phyloP scores from a whole-genome alignment of 1,140 invertebrate genomes.

The Elymnias hypermnestra region DNA sequence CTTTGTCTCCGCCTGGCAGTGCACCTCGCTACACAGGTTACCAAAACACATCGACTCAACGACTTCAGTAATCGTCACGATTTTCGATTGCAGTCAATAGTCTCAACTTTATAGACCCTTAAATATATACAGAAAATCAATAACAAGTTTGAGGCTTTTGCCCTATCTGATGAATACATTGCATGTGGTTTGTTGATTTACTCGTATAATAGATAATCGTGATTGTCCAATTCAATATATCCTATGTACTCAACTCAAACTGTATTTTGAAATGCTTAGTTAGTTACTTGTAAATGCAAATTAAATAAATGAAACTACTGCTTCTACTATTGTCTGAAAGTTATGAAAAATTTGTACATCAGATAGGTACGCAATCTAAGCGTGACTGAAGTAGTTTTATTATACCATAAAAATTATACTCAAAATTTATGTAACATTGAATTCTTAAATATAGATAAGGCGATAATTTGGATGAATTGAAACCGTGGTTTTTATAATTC shows the following conservation, averaged over 20 bases:
- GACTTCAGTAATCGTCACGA: slow-evolving; percentile 19
- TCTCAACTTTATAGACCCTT: neutral
- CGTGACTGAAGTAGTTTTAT: neutral
- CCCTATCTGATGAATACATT: neutral
- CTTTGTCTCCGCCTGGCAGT: slow-evolving; percentile 83
- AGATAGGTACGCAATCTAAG: neutral
- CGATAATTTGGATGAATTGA: neutral
- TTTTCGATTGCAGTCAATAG: neutral
- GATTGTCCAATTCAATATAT: too few relatives aligned
- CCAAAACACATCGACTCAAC: slow-evolving; percentile 7
- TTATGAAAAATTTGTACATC: too few relatives aligned
- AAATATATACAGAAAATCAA: neutral
- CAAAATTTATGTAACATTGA: slow-evolving; percentile 1
- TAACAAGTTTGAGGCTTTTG: neutral
- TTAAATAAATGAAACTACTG: too few relatives aligned
- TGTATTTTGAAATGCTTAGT: too few relatives aligned
- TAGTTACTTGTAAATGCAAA: too few relatives aligned
- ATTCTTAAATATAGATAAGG: slow-evolving; percentile 1
- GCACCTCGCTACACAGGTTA: slow-evolving; percentile 61
- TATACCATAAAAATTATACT: neutral
- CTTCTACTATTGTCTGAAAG: too few relatives aligned
- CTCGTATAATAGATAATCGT: neutral
- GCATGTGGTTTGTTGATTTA: slow-evolving; percentile 4
- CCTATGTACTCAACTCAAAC: too few relatives aligned
- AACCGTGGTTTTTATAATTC: slow-evolving; percentile 7